Evolutionary conservation across 1,140 invertebrate genomes (phyloP), one percentile per base, ranked within the genome.

Genomic region (Cephus cinctus): DNA sequence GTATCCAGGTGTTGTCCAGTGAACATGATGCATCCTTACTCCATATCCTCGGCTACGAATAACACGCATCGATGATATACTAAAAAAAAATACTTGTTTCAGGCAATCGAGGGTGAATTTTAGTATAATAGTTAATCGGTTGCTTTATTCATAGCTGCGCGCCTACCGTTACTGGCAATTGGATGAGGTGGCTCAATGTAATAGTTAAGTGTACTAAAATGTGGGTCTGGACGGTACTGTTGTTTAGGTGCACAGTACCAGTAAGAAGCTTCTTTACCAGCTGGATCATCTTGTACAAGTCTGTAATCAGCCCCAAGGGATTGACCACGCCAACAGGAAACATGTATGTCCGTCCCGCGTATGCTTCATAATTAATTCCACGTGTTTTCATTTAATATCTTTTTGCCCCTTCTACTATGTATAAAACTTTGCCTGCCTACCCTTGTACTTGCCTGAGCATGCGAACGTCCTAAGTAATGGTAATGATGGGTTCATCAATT

Each of bases 231-330:
- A 6, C n/a, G 25, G n/a, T 27, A 27, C 25, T n/a, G 25, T 71
- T 78, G 69, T 78, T 80, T 75, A 93, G 90, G 92, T 96, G 60
- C 92, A 96, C 82, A 94, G 90, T 72, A 96, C 92, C 57, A 95
- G 92, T 81, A 96, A 96, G 82, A 96, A 96, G 79, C 82, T 96
- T 67, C 85, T 96, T 61, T 96, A 96, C 78, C 92, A 96, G 78
- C 81, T 96, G 70, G 92, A 96, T 80, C 92, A 95, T 75, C 82
- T 96, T 75, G 92, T 96, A 63, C 92, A 96, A 85, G 89, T 95
- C 61, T 96, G 92, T 81, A 92, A 94, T 81, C 92, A 94, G 74
- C 89, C 90, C 55, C 81, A 80, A 66, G 80, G 83, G 71, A 83
- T 83, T 83, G 71, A 83, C 82, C 68, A 81, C 63, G 69, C 79